Evolutionary conservation across 2,113 vertebrate genomes (phyloP).

Genomic region (Azemiops feae): DNA sequence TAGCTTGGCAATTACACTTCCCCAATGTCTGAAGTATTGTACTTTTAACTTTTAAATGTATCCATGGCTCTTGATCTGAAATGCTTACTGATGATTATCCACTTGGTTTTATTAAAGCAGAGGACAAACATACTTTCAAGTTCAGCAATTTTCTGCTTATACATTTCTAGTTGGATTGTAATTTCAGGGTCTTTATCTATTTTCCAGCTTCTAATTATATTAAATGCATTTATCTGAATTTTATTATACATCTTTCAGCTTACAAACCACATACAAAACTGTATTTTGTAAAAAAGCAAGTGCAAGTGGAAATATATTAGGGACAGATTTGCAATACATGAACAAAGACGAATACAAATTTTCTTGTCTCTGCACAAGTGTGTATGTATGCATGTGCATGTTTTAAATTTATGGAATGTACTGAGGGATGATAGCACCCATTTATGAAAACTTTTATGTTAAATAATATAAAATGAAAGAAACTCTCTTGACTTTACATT

Average conservation of each 20-base stretch:
- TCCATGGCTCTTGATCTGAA: neutral
- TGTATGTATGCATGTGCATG: neutral
- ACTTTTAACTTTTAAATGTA: neutral
- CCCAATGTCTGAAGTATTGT: neutral
- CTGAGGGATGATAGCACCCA: neutral
- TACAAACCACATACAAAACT: neutral
- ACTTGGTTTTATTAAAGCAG: neutral
- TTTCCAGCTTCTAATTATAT: neutral
- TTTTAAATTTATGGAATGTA: neutral
- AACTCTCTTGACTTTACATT: neutral
- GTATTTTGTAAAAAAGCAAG: neutral
- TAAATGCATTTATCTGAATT: neutral
- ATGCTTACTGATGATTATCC: neutral
- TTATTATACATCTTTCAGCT: neutral
- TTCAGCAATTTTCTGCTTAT: neutral
- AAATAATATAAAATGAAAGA: neutral
- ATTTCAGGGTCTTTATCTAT: neutral
- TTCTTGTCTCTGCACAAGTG: neutral
- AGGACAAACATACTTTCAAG: neutral
- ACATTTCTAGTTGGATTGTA: neutral
- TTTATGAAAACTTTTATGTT: neutral
- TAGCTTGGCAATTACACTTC: slow-evolving; percentile 10
- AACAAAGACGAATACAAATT: neutral
- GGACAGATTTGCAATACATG: neutral
- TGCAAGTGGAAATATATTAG: neutral